phyloP scores from a whole-genome alignment of 2,888 invertebrate genomes.

The Heteromurus nitidus region DNA sequence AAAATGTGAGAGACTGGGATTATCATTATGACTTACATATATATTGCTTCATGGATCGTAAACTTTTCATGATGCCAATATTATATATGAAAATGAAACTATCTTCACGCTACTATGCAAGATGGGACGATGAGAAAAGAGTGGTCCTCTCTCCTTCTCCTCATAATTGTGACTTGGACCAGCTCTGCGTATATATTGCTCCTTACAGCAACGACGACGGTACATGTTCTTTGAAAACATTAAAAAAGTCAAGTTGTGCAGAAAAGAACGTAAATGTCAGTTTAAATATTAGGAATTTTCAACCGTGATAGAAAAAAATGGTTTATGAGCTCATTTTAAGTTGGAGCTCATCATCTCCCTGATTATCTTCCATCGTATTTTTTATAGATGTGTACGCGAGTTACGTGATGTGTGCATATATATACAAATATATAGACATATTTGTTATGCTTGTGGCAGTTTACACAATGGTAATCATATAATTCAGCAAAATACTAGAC shows the following conservation, averaged over 20 bases:
- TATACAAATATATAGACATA: too few species aligned
- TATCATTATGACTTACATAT: slow-evolving; percentile 29
- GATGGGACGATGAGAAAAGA: too few species aligned
- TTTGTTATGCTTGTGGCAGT: too few species aligned
- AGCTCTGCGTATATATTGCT: too few species aligned
- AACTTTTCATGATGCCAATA: slow-evolving; percentile 45
- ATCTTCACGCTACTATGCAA: too few species aligned
- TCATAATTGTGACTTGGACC: too few species aligned
- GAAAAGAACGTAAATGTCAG: slow-evolving; percentile 54
- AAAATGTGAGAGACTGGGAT: slow-evolving; percentile 36
- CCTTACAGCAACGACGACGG: too few species aligned
- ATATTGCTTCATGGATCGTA: slow-evolving; percentile 54
- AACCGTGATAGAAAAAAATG: slow-evolving; percentile 30
- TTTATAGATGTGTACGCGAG: slow-evolving; percentile 13
- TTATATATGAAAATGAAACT: slow-evolving; percentile 21
- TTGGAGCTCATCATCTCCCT: slow-evolving; percentile 48
- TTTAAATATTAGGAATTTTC: slow-evolving; percentile 40
- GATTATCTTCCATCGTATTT: slow-evolving; percentile 55
- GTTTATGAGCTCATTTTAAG: slow-evolving; percentile 47
- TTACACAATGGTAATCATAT: too few species aligned
- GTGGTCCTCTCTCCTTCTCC: too few species aligned
- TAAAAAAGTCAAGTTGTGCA: slow-evolving; percentile 10
- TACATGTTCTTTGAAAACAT: slow-evolving; percentile 1
- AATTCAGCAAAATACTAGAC: slow-evolving; percentile 27
- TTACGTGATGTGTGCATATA: background rate